Evolutionary conservation across 1,140 invertebrate species (phyloP).

Genomic region (Heliconius nattereri): DNA sequence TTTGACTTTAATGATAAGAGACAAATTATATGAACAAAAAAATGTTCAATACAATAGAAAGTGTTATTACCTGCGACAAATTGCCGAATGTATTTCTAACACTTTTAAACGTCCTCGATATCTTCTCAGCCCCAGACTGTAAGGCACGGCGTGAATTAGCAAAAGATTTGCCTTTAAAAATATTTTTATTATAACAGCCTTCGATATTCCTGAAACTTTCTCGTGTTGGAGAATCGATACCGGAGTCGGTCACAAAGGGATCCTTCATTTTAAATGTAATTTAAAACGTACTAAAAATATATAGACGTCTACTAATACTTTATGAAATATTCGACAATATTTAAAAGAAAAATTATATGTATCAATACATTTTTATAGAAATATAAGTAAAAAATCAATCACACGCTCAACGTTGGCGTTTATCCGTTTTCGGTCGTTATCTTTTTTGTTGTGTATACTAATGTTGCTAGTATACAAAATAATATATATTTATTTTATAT

Average conservation of each 20-base stretch:
- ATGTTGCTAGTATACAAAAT: slow-evolving; percentile 26
- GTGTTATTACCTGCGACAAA: slow-evolving; percentile 60
- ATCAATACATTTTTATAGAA: slow-evolving; percentile 36
- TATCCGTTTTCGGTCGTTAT: slow-evolving; percentile 39
- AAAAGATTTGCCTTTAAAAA: slow-evolving; percentile 71
- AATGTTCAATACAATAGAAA: background rate
- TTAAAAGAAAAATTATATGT: slow-evolving; percentile 18
- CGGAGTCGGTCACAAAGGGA: slow-evolving; percentile 67
- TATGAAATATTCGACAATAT: slow-evolving; percentile 20
- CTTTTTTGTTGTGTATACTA: slow-evolving; percentile 32
- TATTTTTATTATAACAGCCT: slow-evolving; percentile 71
- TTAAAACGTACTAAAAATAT: slow-evolving; percentile 19
- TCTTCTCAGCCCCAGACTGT: slow-evolving; percentile 73
- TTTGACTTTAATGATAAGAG: no score
- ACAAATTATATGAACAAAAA: background rate
- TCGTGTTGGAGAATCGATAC: slow-evolving; percentile 68
- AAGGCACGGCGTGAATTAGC: slow-evolving; percentile 74
- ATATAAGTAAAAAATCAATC: slow-evolving; percentile 32
- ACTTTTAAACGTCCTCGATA: slow-evolving; percentile 70
- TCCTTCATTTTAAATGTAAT: slow-evolving; percentile 65
- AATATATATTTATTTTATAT: no score
- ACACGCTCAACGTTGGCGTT: slow-evolving; percentile 4
- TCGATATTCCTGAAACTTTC: slow-evolving; percentile 70
- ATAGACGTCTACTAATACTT: slow-evolving; percentile 12
- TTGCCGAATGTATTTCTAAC: slow-evolving; percentile 74